Base-by-base conservation (phyloP, 1,140 invertebrate genomes). In the Centruroides sculpturatus region DNA sequence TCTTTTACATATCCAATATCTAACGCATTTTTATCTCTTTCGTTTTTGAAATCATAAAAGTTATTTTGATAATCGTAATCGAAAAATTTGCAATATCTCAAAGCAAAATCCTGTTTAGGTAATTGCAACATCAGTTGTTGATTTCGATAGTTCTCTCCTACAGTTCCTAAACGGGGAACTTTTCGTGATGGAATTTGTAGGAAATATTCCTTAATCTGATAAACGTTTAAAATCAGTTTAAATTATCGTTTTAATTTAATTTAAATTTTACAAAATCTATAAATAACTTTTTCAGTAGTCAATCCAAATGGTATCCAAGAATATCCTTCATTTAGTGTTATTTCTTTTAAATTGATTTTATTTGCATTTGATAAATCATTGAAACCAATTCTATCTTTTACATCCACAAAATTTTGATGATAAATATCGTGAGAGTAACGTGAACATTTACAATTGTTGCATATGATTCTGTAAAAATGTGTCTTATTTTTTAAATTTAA, bases 91-190 rank as follows among this genome's bases (percentile, higher is more conserved):
- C 91, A 94, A 70, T 93, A 92, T 56, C 85, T 82, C 65, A 90
- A 75, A 12, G 89, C 87, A 48, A 97, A 78, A 73, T 99, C 95
- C 77, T 98, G 93, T 74, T 90, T 92, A 12, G 93, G 93, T 67
- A 97, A 78, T 75, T 98, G 93, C 55, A 81, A 78, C 57, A 91
- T 85, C 63, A 98, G 76, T 74, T 93, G 87, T 64, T 85, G 81
- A 70, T 88, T 82, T 66, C 91, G 72, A 73, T 83, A 78, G 70
- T 85, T 79, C 74, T 92, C 86, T 47, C 91, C 88, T 50, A 82
- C 76, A 47, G 82, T 83, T 51, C 85, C 85, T 54, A 87, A 70
- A 65, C 82, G 79, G 34, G 89, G 88, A 56, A 90, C 83, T 71
- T 86, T 83, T 66, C 85, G 81, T 62, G 82, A 76, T 35, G 87